Conservation (phyloP, 2,888 invertebrate genomes). For the Heteromurus nitidus region DNA sequence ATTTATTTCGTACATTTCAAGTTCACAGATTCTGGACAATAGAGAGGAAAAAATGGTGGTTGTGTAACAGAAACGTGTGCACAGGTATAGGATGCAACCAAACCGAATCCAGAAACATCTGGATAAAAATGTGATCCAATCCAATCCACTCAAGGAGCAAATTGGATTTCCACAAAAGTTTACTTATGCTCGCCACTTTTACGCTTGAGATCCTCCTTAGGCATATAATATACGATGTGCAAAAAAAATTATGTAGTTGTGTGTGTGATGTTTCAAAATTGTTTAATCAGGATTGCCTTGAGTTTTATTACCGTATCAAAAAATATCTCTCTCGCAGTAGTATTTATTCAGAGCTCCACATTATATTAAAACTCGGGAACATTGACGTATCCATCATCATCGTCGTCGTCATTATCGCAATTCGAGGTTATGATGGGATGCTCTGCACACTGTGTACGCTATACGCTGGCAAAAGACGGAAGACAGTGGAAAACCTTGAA, state of each 20-base stretch:
- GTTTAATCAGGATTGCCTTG: conserved; percentile 20
- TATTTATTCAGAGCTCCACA: neutral
- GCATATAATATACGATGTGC: no score
- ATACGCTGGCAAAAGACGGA: conserved; percentile 40
- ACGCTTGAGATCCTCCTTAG: no score
- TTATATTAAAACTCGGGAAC: neutral
- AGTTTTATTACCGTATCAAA: conserved; percentile 6
- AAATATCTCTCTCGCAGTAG: neutral
- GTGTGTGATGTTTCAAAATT: no score
- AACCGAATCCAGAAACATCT: neutral
- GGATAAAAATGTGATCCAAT: neutral
- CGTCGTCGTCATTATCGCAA: no score
- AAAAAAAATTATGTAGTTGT: no score
- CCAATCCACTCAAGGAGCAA: neutral
- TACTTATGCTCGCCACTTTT: neutral
- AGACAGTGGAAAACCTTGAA: conserved; percentile 59
- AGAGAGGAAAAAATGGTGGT: no score
- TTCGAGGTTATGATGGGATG: conserved; percentile 6
- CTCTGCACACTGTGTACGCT: neutral
- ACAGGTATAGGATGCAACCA: neutral
- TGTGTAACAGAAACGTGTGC: no score
- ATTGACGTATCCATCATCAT: neutral
- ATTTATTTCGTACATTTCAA: neutral
- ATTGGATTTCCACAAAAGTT: no score
- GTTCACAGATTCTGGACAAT: neutral